Evolutionary conservation across 2,888 invertebrate species (phyloP).

Genomic region (Corythucha ciliata): DNA sequence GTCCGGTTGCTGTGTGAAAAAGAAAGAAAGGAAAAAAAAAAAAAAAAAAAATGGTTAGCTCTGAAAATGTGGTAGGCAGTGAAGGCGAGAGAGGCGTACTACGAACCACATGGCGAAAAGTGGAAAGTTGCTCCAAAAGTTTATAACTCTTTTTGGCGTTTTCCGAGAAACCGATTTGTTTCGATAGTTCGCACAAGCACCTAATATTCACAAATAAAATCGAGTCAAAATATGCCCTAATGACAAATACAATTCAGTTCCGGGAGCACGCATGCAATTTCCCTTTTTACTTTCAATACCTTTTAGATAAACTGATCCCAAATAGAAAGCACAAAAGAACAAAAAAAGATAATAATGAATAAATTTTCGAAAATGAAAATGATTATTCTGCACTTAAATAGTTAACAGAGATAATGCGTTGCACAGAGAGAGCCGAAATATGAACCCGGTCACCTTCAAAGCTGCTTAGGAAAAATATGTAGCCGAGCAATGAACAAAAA

Average conservation of each 20-base stretch:
- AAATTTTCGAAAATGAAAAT: too few species aligned
- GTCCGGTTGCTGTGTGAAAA: slow-evolving; percentile 67
- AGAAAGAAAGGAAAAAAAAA: slow-evolving; percentile 1
- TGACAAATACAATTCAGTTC: not conserved
- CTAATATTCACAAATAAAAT: too few species aligned
- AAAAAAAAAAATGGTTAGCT: not conserved
- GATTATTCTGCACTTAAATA: too few species aligned
- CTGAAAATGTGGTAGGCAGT: not conserved
- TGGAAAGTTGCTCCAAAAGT: slow-evolving; percentile 76
- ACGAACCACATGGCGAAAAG: slow-evolving; percentile 83
- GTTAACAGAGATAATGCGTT: too few species aligned
- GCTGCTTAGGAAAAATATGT: not conserved
- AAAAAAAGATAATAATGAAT: too few species aligned
- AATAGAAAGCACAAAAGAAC: too few species aligned
- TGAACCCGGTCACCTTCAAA: too few species aligned
- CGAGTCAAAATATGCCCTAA: not conserved
- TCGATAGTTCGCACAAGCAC: slow-evolving; percentile 87
- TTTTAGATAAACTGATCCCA: too few species aligned
- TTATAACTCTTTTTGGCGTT: slow-evolving; percentile 73
- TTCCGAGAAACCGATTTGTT: slow-evolving; percentile 87
- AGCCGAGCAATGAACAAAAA: slow-evolving; percentile 5
- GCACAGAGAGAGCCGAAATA: too few species aligned
- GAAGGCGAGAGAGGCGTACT: slow-evolving; percentile 12
- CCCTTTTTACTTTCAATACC: too few species aligned
- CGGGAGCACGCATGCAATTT: too few species aligned